Percentiles rank a stretch among this genome's conserved stretches.
Evolutionary conservation across 1,140 invertebrate genomes (phyloP).

Genomic region (Melitaea cinxia): DNA sequence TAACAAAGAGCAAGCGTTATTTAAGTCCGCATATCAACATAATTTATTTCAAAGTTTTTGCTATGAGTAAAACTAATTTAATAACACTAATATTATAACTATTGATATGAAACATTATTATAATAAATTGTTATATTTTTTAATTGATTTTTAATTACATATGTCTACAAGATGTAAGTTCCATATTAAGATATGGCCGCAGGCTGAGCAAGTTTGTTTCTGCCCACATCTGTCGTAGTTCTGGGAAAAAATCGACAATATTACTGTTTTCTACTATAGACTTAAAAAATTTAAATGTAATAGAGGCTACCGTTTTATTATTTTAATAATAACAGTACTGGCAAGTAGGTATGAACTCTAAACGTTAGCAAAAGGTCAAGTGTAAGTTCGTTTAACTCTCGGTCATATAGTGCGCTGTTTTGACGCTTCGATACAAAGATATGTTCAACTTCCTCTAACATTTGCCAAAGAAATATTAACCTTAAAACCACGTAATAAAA

Average conservation of each 20-base stretch:
- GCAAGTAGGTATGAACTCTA: conserved; percentile 39
- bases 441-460: conserved; percentile 5
- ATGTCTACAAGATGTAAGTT: too few species aligned
- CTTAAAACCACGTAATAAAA: conserved; percentile 16
- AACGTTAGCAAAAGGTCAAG: conserved; percentile 59
- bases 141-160: too few species aligned
- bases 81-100: too few species aligned
- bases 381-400: conserved; percentile 65
- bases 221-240: background rate
- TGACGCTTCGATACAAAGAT: conserved; percentile 35
- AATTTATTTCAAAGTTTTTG: too few species aligned
- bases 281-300: background rate
- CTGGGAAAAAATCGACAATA: background rate
- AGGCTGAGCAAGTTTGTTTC: too few species aligned
- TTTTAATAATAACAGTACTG: conserved; percentile 37
- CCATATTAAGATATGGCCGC: too few species aligned
- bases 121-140: too few species aligned
- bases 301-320: conserved; percentile 26
- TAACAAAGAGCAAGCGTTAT: too few species aligned
- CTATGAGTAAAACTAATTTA: too few species aligned
- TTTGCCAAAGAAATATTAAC: conserved; percentile 5
- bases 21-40: too few species aligned
- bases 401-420: conserved; percentile 37
- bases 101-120: too few species aligned
- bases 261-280: background rate